phyloP scores from a whole-genome alignment of 2,888 invertebrate species.

The Ennomos fuscantarius region DNA sequence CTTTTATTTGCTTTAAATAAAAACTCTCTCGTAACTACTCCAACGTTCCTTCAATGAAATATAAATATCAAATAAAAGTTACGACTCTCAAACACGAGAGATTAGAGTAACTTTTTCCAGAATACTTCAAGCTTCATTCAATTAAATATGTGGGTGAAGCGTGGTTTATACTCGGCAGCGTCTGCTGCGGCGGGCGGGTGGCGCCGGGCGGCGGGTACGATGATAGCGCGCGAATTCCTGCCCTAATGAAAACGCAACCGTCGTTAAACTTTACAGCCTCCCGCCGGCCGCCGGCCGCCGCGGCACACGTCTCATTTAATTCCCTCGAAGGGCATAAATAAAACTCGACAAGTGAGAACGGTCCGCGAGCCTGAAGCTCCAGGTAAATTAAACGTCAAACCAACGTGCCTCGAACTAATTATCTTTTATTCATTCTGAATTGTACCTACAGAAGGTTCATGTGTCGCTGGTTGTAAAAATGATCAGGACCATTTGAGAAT shows the following conservation, averaged over 20 bases:
- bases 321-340: slow-evolving; percentile 27
- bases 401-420: too few species aligned
- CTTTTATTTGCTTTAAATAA: too few species aligned
- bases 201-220: slow-evolving; percentile 27
- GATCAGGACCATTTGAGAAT: too few species aligned
- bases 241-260: slow-evolving; percentile 35
- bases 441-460: too few species aligned
- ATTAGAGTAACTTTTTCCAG: slow-evolving; percentile 27
- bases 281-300: slow-evolving; percentile 28
- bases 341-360: slow-evolving; percentile 19
- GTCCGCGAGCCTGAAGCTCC: neutral
- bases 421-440: too few species aligned
- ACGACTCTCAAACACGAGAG: slow-evolving; percentile 8
- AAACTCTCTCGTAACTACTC: slow-evolving; percentile 9
- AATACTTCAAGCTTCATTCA: slow-evolving; percentile 35
- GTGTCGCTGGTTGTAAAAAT: too few species aligned
- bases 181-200: slow-evolving; percentile 1
- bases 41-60: slow-evolving; percentile 19
- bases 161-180: slow-evolving; percentile 1
- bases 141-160: slow-evolving; percentile 14
- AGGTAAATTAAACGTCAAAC: too few species aligned
- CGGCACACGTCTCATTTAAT: slow-evolving; percentile 14
- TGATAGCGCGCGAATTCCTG: slow-evolving; percentile 30
- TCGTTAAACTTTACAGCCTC: slow-evolving; percentile 43
- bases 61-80: slow-evolving; percentile 21